Conservation (phyloP, 2,797 vertebrate genomes). For the Sciurus carolinensis region DNA sequence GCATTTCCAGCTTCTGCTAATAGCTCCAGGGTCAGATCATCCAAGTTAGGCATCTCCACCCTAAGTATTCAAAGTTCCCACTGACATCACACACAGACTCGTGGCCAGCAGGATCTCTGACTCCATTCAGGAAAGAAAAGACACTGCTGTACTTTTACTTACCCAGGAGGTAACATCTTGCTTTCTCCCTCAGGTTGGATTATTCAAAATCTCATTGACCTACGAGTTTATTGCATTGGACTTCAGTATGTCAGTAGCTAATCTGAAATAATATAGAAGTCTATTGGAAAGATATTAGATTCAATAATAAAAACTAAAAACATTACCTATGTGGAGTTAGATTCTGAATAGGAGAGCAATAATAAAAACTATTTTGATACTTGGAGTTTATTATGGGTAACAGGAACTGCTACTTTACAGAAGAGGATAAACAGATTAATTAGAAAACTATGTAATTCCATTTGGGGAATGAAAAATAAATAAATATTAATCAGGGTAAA, state of each 20-base stretch:
- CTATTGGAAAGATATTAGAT: neutral
- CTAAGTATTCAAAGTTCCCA: constrained; percentile 76
- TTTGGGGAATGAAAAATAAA: neutral
- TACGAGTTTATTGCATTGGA: neutral
- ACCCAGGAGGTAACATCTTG: neutral
- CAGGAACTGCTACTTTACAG: neutral
- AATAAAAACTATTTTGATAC: neutral
- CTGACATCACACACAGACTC: constrained; percentile 56
- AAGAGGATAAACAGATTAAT: neutral
- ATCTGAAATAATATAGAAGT: neutral
- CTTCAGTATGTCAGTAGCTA: neutral
- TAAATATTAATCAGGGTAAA: neutral
- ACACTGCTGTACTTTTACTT: neutral
- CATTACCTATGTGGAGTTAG: neutral
- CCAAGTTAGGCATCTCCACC: constrained; percentile 73
- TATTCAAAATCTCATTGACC: neutral
- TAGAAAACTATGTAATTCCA: neutral
- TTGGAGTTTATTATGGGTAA: neutral
- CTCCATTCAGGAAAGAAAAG: constrained; percentile 19
- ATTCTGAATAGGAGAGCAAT: neutral
- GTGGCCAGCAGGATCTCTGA: constrained; percentile 54
- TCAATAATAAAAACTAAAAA: neutral
- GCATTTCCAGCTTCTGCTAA: constrained; percentile 72
- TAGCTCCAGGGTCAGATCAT: constrained; percentile 16
- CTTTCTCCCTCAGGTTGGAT: neutral